Conservation (phyloP, 2,113 vertebrate species). For the Leucosticte australis region DNA sequence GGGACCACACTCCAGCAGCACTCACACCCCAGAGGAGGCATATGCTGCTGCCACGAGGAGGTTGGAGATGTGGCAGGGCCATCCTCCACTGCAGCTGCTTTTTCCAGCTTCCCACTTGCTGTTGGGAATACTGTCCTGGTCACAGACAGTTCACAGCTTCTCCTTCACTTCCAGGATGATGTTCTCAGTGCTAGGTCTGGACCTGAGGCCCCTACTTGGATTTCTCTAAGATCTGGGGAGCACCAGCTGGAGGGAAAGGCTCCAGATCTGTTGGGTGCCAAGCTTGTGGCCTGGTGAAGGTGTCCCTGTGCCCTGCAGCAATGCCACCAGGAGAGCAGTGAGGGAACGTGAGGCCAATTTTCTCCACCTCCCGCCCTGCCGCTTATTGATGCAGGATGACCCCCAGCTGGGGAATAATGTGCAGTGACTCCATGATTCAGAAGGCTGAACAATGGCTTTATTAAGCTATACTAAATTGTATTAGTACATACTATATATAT, state of each 20-base stretch:
- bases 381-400: too few species aligned
- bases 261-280: not conserved
- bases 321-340: not conserved
- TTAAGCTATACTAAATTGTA: too few species aligned
- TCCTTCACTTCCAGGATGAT: not conserved
- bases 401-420: too few species aligned
- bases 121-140: not conserved
- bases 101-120: not conserved
- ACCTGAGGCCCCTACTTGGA: not conserved
- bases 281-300: not conserved
- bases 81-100: not conserved
- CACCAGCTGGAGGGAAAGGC: not conserved
- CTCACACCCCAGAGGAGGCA: not conserved
- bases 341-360: not conserved
- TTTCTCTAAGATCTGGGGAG: not conserved
- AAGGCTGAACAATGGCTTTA: too few species aligned
- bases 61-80: not conserved
- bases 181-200: not conserved
- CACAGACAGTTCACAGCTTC: not conserved
- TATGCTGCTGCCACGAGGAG: not conserved
- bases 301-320: accelerated
- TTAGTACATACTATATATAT: too few species aligned
- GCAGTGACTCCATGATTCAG: too few species aligned
- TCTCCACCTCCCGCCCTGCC: not conserved
- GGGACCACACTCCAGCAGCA: not conserved